Base-by-base conservation (phyloP, 2,113 vertebrate species). In the Herpailurus yagouaroundi region DNA sequence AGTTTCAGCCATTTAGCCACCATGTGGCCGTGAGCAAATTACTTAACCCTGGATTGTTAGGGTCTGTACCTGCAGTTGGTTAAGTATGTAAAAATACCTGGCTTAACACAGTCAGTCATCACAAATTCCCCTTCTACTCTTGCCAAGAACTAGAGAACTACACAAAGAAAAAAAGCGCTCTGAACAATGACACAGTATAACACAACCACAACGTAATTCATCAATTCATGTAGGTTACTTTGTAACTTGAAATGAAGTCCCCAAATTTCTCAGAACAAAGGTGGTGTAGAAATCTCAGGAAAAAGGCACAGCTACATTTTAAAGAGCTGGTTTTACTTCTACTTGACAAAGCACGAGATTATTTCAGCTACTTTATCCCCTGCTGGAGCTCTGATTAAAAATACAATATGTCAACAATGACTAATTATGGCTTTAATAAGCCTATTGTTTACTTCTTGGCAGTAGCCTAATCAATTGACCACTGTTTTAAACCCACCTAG, bases 351-450 rank as follows among this genome's bases (percentile, higher is more conserved):
- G 45, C 31, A 52, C 41, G 52, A 27, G 71, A 89, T 94, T 90
- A 89, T 94, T 95, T 95, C 52, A 74, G 86, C 25, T 76, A 89
- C 73, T 92, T 84, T 21, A 85, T 79, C 38, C 45, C 33, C 81
- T 66, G 57, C 60, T 71, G 52, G 66, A 90, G 84, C 48, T 45
- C 94, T 97, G 92, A 89, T 95, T 94, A 73, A 90, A 97, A 96
- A 95, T 60, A 89, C 52, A 85, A 38, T 45, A 74, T 97, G 83
- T 91, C 92, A 92, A 90, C 94, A 79, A 41, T 91, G 93, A 97
- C 66, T 97, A 96, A 97, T 95, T 84, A 93, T 33, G 83, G n/a
- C 36, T 60, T 85, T 98, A 96, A 94, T 95, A 73, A 96, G 69
- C 91, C 81, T 88, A 86, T 77, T 97, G 88, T 94, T 98, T 97